phyloP scores from a whole-genome alignment of 2,113 vertebrate species.

The Leptobrachium leishanense region DNA sequence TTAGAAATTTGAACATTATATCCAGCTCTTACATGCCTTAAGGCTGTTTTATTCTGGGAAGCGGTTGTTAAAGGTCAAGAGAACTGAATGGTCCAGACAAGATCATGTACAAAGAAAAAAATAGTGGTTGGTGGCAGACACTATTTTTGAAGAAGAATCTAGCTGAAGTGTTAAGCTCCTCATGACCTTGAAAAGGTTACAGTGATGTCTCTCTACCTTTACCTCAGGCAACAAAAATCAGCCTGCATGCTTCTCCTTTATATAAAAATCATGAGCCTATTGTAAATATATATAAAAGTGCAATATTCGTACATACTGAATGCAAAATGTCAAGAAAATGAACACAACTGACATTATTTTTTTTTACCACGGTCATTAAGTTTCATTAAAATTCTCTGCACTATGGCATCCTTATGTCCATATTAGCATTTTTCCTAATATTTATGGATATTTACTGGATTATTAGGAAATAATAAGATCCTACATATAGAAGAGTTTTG shows the following conservation, averaged over 20 bases:
- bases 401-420: no score
- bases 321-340: neutral
- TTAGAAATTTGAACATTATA: constrained; percentile 37
- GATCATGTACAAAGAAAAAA: constrained; percentile 30
- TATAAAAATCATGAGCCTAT: neutral
- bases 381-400: no score
- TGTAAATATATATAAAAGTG: neutral
- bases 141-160: constrained; percentile 15
- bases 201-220: neutral
- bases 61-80: constrained; percentile 37
- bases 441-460: no score
- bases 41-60: constrained; percentile 40
- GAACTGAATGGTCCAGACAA: constrained; percentile 37
- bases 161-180: constrained; percentile 20
- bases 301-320: neutral
- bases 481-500: no score
- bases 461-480: no score
- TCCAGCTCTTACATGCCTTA: constrained; percentile 39
- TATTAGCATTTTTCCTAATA: no score
- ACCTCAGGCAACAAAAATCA: neutral
- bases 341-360: neutral
- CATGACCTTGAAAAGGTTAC: constrained; percentile 33
- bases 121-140: constrained; percentile 20
- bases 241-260: neutral
- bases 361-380: neutral